A percentile compares a stretch with the other conserved stretches of the same genome.
These are phyloP conservation scores for Hypselothyrea guttata DNA, from an alignment of 2,888 invertebrate genomes.

Conservation along the genomic window DNA sequence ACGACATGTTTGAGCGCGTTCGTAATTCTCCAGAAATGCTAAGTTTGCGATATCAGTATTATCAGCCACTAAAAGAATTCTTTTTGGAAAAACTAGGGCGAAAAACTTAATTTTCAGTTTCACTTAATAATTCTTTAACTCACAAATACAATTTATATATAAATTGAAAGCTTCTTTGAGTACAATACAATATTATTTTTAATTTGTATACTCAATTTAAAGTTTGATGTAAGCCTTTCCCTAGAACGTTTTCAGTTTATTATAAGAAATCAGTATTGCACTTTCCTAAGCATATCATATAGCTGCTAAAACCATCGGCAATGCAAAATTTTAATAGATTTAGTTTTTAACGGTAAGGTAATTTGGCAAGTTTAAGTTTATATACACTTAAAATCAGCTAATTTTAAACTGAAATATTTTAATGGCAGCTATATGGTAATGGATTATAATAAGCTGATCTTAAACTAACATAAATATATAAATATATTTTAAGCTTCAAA, in stretches of 20 bases:
- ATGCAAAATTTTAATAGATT: no score
- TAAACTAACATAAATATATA: no score
- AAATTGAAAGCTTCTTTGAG: no score
- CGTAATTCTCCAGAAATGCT: constrained; percentile 90
- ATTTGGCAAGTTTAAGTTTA: no score
- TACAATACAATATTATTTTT: neutral
- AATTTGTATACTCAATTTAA: no score
- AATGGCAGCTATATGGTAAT: no score
- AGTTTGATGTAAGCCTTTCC: neutral
- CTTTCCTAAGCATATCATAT: constrained; percentile 41
- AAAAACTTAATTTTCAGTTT: constrained; percentile 42
- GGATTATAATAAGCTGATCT: no score
- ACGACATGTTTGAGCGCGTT: constrained; percentile 86
- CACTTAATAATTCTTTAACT: neutral
- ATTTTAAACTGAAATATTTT: no score
- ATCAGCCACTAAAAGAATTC: constrained; percentile 90
- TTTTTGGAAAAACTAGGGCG: constrained; percentile 72
- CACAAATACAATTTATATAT: no score
- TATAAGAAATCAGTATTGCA: constrained; percentile 23
- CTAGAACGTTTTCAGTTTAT: constrained; percentile 8
- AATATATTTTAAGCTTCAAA: no score
- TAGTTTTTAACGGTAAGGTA: no score
- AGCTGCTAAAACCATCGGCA: constrained; percentile 48
- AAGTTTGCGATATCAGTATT: constrained; percentile 90
- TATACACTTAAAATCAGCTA: no score